These are phyloP conservation scores for Hydropsyche betteni DNA, from an alignment of 2,888 invertebrate genomes.

Conservation along the genomic window DNA sequence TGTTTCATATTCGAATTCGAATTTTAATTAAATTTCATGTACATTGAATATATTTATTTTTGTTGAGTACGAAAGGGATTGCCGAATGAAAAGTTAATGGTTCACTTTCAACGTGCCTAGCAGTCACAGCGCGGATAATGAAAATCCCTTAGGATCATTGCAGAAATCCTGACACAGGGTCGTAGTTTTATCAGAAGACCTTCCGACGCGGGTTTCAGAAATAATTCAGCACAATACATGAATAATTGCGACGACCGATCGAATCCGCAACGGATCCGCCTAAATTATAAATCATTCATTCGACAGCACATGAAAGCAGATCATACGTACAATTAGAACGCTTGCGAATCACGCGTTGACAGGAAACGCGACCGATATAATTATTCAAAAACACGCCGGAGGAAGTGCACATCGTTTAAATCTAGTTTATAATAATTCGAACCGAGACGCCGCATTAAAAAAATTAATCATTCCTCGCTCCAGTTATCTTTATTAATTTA, in stretches of 20 bases:
- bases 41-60: too few species aligned
- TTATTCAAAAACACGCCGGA: too few species aligned
- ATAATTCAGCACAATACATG: slow-evolving; percentile 18
- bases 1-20: too few species aligned
- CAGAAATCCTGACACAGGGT: not conserved
- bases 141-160: slow-evolving; percentile 2
- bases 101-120: not conserved
- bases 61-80: not conserved
- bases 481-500: not conserved
- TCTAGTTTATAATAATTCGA: too few species aligned
- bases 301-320: too few species aligned
- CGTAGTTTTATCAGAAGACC: not conserved
- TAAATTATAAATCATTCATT: not conserved
- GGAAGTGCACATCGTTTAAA: too few species aligned
- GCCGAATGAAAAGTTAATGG: slow-evolving; percentile 10
- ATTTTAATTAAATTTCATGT: too few species aligned
- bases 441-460: too few species aligned
- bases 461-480: not conserved
- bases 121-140: slow-evolving; percentile 1
- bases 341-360: too few species aligned
- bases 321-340: too few species aligned
- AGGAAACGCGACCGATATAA: too few species aligned
- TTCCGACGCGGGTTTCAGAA: not conserved
- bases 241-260: slow-evolving; percentile 7
- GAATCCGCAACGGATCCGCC: not conserved